Evolutionary conservation across 2,113 vertebrate species (phyloP).

Genomic region (Onychostoma macrolepis): DNA sequence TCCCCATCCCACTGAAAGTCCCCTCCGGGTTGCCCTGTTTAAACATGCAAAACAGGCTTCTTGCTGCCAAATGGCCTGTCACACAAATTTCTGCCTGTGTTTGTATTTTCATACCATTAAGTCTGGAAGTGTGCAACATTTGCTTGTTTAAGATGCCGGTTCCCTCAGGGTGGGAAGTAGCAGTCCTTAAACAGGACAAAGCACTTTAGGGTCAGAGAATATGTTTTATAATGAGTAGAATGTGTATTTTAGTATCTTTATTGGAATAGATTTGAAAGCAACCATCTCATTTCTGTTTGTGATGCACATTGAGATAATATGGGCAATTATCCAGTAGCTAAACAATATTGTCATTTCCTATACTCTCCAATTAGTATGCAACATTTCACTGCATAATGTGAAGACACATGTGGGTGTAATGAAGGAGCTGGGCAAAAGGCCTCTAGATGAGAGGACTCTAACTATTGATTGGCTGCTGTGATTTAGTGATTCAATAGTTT

Average conservation of each 20-base stretch:
- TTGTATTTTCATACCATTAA: slow-evolving; percentile 16
- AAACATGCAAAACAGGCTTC: slow-evolving; percentile 37
- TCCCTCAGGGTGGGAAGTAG: not conserved
- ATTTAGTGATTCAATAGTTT: slow-evolving; percentile 7
- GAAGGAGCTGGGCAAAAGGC: not conserved
- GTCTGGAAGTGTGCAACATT: not conserved
- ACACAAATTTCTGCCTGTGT: slow-evolving; percentile 1
- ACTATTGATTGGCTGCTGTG: slow-evolving; percentile 18
- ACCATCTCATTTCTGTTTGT: not conserved
- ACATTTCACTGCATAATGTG: not conserved
- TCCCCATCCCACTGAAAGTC: not conserved
- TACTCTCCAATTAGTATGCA: slow-evolving; percentile 25
- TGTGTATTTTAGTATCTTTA: not conserved
- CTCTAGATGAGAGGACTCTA: slow-evolving; percentile 10
- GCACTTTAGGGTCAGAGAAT: not conserved
- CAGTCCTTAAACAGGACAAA: not conserved
- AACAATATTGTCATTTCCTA: slow-evolving; percentile 16
- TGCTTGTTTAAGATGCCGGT: not conserved
- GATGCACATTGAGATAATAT: not conserved
- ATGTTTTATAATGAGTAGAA: not conserved
- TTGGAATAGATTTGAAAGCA: not conserved
- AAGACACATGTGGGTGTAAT: slow-evolving; percentile 25
- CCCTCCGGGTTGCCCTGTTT: slow-evolving; percentile 21
- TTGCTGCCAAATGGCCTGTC: slow-evolving; percentile 21
- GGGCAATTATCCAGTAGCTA: not conserved